phyloP scores from a whole-genome alignment of 2,797 vertebrate genomes.

The Anisognathus igniventris region DNA sequence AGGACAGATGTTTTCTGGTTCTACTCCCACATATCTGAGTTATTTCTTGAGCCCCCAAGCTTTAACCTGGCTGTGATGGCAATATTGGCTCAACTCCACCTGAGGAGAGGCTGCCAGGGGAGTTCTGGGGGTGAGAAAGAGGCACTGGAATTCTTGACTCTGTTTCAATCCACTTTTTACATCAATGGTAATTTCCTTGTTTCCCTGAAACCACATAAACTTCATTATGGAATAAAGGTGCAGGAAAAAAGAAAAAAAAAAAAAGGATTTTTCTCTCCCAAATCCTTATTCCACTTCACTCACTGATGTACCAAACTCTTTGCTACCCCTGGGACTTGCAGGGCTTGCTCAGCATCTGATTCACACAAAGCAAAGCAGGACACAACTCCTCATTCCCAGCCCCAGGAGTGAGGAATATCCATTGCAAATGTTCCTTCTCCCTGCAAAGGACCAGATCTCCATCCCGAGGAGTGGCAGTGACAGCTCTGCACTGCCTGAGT shows the following conservation, averaged over 20 bases:
- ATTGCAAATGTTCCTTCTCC: not conserved
- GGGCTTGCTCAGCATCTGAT: too few relatives aligned
- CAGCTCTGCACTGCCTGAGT: not conserved
- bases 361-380: not conserved
- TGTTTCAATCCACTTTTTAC: not conserved
- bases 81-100: not conserved
- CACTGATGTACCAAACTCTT: not conserved
- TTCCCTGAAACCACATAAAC: not conserved
- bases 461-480: not conserved
- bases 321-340: not conserved
- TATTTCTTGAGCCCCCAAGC: not conserved
- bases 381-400: not conserved
- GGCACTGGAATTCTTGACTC: rapidly evolving
- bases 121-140: not conserved
- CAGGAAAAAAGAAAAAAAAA: not conserved
- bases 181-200: not conserved
- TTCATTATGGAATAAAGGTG: not conserved
- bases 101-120: not conserved
- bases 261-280: not conserved
- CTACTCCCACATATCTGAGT: not conserved
- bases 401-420: not conserved
- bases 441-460: not conserved
- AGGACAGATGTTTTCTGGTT: not conserved
- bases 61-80: rapidly evolving
- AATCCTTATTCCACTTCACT: not conserved